Conservation (phyloP, 2,888 invertebrate genomes). For the Chironomus tentans region DNA sequence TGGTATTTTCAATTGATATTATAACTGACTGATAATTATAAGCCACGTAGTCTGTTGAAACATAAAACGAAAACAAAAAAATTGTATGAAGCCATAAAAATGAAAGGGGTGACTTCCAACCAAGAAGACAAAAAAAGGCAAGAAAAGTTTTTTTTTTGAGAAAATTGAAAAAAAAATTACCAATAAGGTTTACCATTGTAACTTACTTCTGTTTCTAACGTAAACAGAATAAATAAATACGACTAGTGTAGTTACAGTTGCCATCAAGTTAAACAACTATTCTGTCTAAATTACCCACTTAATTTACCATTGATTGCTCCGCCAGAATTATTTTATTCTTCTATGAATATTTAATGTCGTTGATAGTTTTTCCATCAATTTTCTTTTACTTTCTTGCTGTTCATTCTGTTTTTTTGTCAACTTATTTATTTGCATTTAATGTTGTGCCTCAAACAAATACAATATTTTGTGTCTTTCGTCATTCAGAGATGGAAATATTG, state of each 20-base stretch:
- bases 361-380: slow-evolving; percentile 1
- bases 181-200: background rate
- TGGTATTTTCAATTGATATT: slow-evolving; percentile 22
- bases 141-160: too few relatives aligned
- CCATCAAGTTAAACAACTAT: slow-evolving; percentile 4
- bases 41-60: background rate
- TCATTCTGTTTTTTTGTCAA: too few relatives aligned
- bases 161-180: background rate
- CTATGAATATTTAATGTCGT: slow-evolving; percentile 1
- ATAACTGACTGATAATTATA: slow-evolving; percentile 24
- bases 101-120: too few relatives aligned
- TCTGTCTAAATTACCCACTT: slow-evolving; percentile 4
- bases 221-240: background rate
- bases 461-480: too few relatives aligned
- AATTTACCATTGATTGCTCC: background rate
- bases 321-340: background rate
- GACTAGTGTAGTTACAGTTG: background rate
- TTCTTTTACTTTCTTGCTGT: background rate
- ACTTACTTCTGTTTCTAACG: background rate
- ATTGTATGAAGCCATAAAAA: too few relatives aligned
- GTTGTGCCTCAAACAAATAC: background rate
- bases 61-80: too few relatives aligned
- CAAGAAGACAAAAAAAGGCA: too few relatives aligned
- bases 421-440: background rate
- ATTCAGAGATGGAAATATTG: too few relatives aligned